phyloP scores from a whole-genome alignment of 1,140 invertebrate genomes.

The Ephestia elutella region DNA sequence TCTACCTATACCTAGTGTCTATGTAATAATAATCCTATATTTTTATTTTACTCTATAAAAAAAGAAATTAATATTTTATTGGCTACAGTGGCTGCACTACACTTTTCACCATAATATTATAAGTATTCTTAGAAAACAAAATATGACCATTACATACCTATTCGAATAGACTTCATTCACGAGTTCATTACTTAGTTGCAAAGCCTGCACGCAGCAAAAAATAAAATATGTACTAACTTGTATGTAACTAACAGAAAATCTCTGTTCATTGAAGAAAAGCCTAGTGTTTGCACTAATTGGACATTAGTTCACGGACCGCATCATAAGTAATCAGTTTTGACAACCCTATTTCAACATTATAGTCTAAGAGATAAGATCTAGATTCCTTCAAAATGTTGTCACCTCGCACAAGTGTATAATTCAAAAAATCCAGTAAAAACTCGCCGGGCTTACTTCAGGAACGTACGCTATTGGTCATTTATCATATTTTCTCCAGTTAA shows the following conservation, averaged over 20 bases:
- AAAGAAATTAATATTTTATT: no score
- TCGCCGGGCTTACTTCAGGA: conserved; percentile 6
- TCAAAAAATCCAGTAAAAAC: conserved; percentile 34
- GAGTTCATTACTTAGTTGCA: conserved; percentile 21
- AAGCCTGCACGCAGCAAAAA: conserved; percentile 6
- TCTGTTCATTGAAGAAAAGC: conserved; percentile 33
- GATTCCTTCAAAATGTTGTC: background rate
- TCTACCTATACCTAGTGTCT: background rate
- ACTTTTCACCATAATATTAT: no score
- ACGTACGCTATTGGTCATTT: conserved; percentile 24
- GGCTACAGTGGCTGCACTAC: no score
- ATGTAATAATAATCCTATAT: no score
- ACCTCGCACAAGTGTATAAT: conserved; percentile 10
- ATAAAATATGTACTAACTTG: conserved; percentile 14
- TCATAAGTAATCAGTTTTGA: background rate
- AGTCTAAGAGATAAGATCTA: background rate
- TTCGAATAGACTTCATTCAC: conserved; percentile 23
- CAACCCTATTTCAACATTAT: background rate
- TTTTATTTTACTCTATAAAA: no score
- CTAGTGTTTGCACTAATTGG: conserved; percentile 38
- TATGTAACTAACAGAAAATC: conserved; percentile 31
- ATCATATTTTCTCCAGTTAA: conserved; percentile 33
- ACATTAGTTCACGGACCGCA: conserved; percentile 25
- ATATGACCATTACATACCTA: no score
- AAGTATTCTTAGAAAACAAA: no score